Conservation (phyloP, 2,888 invertebrate genomes). For the Cheilosia grossa region DNA sequence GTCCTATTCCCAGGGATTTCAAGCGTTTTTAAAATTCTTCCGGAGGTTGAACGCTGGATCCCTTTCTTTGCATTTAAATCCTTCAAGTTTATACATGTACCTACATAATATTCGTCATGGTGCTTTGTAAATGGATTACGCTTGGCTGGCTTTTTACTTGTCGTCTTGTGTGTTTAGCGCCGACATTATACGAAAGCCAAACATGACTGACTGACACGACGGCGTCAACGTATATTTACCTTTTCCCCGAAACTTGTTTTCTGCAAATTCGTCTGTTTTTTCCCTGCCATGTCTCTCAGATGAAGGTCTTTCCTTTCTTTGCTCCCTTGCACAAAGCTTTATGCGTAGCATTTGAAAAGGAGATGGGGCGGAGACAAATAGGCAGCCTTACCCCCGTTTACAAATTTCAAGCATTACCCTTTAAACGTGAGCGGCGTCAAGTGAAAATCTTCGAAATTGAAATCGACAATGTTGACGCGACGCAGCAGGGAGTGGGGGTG, state of each 20-base stretch:
- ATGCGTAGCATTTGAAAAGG: conserved; percentile 25
- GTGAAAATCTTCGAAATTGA: conserved; percentile 54
- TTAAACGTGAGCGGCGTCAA: conserved; percentile 47
- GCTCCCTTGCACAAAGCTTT: conserved; percentile 6
- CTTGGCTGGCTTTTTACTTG: conserved; percentile 66
- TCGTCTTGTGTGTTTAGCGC: conserved; percentile 67
- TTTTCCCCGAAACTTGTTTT: conserved; percentile 53
- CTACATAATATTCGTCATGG: conserved; percentile 54
- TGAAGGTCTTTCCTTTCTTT: background rate
- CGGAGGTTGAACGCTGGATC: conserved; percentile 14
- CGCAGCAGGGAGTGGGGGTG: background rate
- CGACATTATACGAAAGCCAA: conserved; percentile 59
- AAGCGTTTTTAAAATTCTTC: conserved; percentile 44
- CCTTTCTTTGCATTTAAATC: conserved; percentile 29
- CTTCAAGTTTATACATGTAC: background rate
- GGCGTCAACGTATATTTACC: conserved; percentile 64
- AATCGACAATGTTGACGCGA: conserved; percentile 52
- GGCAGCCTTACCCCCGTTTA: conserved; percentile 31
- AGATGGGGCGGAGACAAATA: conserved; percentile 18
- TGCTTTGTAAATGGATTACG: conserved; percentile 72
- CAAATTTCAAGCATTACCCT: conserved; percentile 59
- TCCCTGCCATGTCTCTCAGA: background rate
- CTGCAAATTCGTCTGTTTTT: conserved; percentile 44
- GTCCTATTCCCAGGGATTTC: conserved; percentile 44
- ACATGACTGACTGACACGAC: conserved; percentile 57